A percentile compares a stretch with the other conserved stretches of the same genome.
Conservation (phyloP, 2,797 vertebrate species). For the Cryptoblepharus egeriae region DNA sequence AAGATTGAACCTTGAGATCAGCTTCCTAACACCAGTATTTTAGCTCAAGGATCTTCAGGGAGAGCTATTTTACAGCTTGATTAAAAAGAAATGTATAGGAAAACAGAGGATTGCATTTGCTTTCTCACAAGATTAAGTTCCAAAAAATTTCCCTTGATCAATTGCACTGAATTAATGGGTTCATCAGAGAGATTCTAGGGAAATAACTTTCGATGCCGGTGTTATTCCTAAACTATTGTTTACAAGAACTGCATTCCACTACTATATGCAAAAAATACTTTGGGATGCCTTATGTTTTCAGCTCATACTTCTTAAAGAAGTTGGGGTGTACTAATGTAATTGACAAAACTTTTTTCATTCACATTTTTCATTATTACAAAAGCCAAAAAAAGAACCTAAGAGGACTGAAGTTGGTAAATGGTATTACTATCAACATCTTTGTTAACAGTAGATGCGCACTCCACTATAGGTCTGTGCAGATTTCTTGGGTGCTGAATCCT, state of each 20-base stretch:
- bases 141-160: constrained; percentile 54
- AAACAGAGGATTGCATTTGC: constrained; percentile 67
- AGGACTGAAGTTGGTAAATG: constrained; percentile 46
- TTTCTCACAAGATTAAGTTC: constrained; percentile 60
- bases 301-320: constrained; percentile 75
- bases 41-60: constrained; percentile 63
- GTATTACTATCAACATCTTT: not conserved
- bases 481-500: constrained; percentile 52
- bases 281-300: constrained; percentile 83
- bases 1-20: constrained; percentile 51
- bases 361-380: constrained; percentile 50
- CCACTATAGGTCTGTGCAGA: not conserved
- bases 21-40: constrained; percentile 50
- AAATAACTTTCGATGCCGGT: constrained; percentile 66
- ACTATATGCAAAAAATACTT: constrained; percentile 73
- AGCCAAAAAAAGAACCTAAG: constrained; percentile 61
- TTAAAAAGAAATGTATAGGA: constrained; percentile 65
- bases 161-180: constrained; percentile 62
- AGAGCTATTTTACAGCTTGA: constrained; percentile 54
- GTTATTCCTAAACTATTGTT: constrained; percentile 80
- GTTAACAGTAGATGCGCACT: constrained; percentile 40
- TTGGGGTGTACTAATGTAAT: constrained; percentile 63
- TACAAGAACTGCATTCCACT: constrained; percentile 86
- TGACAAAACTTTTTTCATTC: constrained; percentile 59
- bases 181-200: constrained; percentile 64